Conservation (phyloP, 2,888 invertebrate genomes). For the Sarcophaga variegata region DNA sequence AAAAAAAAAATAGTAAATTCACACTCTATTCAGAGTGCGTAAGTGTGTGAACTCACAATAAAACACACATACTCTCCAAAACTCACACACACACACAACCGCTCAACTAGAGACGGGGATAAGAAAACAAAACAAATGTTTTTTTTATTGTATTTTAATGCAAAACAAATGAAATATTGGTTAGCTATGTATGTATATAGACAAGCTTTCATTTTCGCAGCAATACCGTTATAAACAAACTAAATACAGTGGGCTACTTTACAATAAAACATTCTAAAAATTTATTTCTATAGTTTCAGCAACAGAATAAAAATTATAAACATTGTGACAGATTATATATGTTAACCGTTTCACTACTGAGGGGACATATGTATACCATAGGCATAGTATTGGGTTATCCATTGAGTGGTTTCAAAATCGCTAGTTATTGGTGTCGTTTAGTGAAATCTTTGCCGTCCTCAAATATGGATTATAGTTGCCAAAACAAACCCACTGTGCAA, state of each 20-base stretch:
- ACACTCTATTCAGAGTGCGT: conserved; percentile 15
- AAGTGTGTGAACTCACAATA: conserved; percentile 4
- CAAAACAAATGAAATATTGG: conserved; percentile 54
- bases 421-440: too few species aligned
- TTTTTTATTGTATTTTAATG: not conserved
- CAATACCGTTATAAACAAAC: conserved; percentile 75
- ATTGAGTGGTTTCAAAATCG: too few species aligned
- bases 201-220: conserved; percentile 80
- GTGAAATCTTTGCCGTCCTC: too few species aligned
- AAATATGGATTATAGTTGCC: too few species aligned
- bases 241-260: conserved; percentile 69
- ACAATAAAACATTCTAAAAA: conserved; percentile 57
- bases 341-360: too few species aligned
- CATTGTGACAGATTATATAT: too few species aligned
- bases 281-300: not conserved
- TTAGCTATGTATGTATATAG: conserved; percentile 2
- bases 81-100: not conserved
- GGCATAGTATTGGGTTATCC: too few species aligned
- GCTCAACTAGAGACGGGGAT: too few species aligned
- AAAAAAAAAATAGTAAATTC: conserved; percentile 10
- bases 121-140: too few species aligned
- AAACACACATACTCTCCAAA: not conserved
- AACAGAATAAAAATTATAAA: conserved; percentile 7
- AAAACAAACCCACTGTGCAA: too few species aligned
- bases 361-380: too few species aligned